Percentiles rank a stretch among this genome's conserved stretches.
Evolutionary conservation across 1,140 invertebrate genomes (phyloP).

Genomic region (Drosophila pruinosa): DNA sequence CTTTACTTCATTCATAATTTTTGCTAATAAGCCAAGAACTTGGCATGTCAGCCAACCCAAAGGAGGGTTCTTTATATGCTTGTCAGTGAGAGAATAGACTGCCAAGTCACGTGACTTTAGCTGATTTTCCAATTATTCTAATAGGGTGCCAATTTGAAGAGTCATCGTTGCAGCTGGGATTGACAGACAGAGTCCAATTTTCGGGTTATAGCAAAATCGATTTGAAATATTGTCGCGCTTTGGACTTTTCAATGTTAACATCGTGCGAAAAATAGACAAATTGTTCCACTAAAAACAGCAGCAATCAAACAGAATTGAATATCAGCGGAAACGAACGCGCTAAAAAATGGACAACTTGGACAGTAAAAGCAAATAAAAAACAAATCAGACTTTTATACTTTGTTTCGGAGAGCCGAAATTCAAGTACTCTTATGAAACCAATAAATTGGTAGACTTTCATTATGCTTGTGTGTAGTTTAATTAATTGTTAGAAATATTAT

Average conservation of each 20-base stretch:
- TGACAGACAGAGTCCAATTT: constrained; percentile 1
- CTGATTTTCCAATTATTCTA: constrained; percentile 36
- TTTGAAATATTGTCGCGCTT: constrained; percentile 60
- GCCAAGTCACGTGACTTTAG: constrained; percentile 36
- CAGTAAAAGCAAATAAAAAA: constrained; percentile 18
- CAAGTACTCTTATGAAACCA: not conserved
- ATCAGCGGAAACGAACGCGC: constrained; percentile 59
- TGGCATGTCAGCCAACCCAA: not conserved
- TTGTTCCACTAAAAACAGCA: constrained; percentile 76
- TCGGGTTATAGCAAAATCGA: constrained; percentile 10
- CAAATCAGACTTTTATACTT: not conserved
- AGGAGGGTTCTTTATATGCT: not conserved
- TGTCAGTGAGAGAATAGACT: not conserved
- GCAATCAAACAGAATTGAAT: constrained; percentile 80
- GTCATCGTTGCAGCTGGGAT: constrained; percentile 26
- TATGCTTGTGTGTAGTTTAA: too few species aligned
- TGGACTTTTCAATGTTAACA: constrained; percentile 68
- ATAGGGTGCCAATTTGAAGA: constrained; percentile 26
- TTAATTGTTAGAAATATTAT: too few species aligned
- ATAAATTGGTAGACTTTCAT: not conserved
- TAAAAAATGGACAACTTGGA: constrained; percentile 52
- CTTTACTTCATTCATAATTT: constrained; percentile 45
- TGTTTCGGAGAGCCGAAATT: not conserved
- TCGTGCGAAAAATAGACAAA: constrained; percentile 69
- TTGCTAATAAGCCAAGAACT: constrained; percentile 16